Evolutionary conservation across 2,888 invertebrate genomes (phyloP), one percentile per base, ranked within the genome.

Genomic region (Eupithecia dodoneata): DNA sequence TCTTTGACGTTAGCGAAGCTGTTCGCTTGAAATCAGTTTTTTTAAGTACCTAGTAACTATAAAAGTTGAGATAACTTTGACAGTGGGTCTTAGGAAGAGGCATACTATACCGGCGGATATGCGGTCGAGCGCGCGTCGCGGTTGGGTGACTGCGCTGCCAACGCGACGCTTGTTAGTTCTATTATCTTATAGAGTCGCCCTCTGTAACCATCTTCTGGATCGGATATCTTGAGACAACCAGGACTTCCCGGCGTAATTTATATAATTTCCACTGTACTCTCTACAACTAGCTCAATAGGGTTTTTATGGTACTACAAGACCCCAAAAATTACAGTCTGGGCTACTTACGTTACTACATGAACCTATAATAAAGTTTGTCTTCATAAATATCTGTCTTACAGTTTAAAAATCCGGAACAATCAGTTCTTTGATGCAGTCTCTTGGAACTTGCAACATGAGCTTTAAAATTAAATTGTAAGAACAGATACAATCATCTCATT

Each of bases 111-210:
- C 89, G 87, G 90, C 94, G 94, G 94, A 94, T 93, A 88, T 94
- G 90, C 93, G 94, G 94, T 94, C 92, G 94, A 94, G 92, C 88
- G 94, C 88, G 59, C 88, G 93, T 89, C 89, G 81, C 90, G 93
- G 88, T 91, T 86, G 88, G 94, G 79, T 92, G 94, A 91, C 75
- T 82, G 91, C 91, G 89, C 91, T 88, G 89, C 90, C 91, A 89
- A 90, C 91, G 88, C 89, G 88, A 90, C 90, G 92, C 93, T 93
- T 86, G 92, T 91, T 92, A 90, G 87, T 88, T 87, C 91, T 90
- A 94, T 93, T 94, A 93, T 93, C 91, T 91, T 88, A 87, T 88
- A 87, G 87, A 88, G 85, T 86, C 88, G 87, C 87, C 86, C 88
- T 88, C 87, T 88, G 87, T 90, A 88, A 91, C 90, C 86, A 88